phyloP scores from a whole-genome alignment of 2,113 vertebrate genomes.

The Thamnophis sirtalis region DNA sequence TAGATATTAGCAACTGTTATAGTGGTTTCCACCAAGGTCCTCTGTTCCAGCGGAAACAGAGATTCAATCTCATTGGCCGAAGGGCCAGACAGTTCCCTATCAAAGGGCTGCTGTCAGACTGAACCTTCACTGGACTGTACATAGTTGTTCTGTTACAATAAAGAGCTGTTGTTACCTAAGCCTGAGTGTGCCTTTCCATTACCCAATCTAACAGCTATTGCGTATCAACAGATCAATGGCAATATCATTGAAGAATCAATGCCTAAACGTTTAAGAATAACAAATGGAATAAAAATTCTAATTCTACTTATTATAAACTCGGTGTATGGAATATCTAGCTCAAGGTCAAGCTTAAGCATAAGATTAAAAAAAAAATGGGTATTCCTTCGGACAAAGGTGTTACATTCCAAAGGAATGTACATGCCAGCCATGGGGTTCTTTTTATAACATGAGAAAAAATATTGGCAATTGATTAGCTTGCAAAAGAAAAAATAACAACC shows the following conservation, averaged over 20 bases:
- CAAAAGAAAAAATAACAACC: not conserved
- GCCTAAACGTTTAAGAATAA: not conserved
- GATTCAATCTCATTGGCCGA: too few relatives aligned
- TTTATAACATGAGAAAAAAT: not conserved
- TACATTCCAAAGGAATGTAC: not conserved
- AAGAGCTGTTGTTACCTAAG: too few relatives aligned
- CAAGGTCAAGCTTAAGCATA: not conserved
- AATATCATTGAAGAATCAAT: not conserved
- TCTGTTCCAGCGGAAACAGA: too few relatives aligned
- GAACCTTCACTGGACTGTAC: too few relatives aligned
- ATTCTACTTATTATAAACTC: not conserved
- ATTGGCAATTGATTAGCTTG: not conserved
- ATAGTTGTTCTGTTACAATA: too few relatives aligned
- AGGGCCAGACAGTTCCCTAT: too few relatives aligned
- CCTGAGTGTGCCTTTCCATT: too few relatives aligned
- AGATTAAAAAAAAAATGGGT: not conserved
- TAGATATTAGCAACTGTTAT: too few relatives aligned
- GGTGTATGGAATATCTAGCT: not conserved
- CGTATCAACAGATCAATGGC: not conserved
- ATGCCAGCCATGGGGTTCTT: not conserved
- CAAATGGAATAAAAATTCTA: not conserved
- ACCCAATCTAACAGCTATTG: too few relatives aligned
- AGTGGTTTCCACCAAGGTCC: too few relatives aligned
- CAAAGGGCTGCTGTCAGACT: too few relatives aligned
- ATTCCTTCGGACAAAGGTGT: not conserved